Percentiles rank a stretch among this genome's conserved stretches.
Evolutionary conservation across 2,888 invertebrate species (phyloP).

Genomic region (Azorinus chamasolen): DNA sequence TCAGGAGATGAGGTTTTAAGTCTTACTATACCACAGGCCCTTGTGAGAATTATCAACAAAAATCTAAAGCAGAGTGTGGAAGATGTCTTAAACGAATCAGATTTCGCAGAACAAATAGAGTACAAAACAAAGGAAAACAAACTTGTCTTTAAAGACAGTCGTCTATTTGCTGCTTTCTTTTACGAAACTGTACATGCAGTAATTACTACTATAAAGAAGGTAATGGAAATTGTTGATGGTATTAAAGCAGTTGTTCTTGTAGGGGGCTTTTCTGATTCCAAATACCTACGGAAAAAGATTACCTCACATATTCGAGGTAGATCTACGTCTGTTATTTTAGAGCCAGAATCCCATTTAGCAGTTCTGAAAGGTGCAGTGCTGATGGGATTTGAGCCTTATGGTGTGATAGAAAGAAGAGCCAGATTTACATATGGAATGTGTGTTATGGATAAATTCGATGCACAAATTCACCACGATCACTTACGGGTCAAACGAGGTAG

Average conservation of each 20-base stretch:
- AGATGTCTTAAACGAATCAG: too few relatives aligned
- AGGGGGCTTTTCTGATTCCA: conserved; percentile 37
- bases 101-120: too few relatives aligned
- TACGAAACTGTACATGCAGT: too few relatives aligned
- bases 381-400: conserved; percentile 33
- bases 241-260: conserved; percentile 22
- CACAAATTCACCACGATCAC: conserved; percentile 16
- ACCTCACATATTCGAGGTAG: conserved; percentile 11
- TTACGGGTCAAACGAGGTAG: conserved; percentile 21
- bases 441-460: conserved; percentile 10
- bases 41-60: too few relatives aligned
- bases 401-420: conserved; percentile 24
- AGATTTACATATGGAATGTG: conserved; percentile 39
- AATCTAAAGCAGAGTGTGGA: too few relatives aligned
- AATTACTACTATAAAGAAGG: too few relatives aligned
- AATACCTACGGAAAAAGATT: conserved; percentile 26
- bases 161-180: too few relatives aligned
- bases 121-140: too few relatives aligned
- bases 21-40: too few relatives aligned
- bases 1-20: too few relatives aligned
- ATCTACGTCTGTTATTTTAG: conserved; percentile 14
- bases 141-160: too few relatives aligned
- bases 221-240: too few relatives aligned
- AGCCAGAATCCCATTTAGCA: conserved; percentile 23
- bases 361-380: conserved; percentile 45